Percentiles rank a stretch among this genome's conserved stretches.
Conservation (phyloP, 1,140 invertebrate species). For the Hycleus cichorii region DNA sequence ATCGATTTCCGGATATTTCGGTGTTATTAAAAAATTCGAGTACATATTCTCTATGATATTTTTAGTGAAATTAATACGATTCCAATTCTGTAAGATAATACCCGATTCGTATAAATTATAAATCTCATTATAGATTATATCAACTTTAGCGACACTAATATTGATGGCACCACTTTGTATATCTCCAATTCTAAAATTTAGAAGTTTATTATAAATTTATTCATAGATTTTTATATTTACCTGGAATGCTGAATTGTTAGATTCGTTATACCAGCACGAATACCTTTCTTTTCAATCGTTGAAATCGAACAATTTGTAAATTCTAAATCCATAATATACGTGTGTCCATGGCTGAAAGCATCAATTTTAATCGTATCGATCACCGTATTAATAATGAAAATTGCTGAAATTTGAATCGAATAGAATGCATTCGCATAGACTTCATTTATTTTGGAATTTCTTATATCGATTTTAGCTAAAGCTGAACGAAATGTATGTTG, state of each 20-base stretch:
- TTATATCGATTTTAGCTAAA: slow-evolving; percentile 53
- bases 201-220: neutral
- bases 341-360: slow-evolving; percentile 53
- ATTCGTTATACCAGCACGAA: slow-evolving; percentile 55
- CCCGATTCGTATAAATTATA: slow-evolving; percentile 46
- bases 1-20: slow-evolving; percentile 35
- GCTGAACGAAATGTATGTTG: slow-evolving; percentile 55
- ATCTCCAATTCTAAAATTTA: slow-evolving; percentile 49
- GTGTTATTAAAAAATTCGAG: slow-evolving; percentile 46
- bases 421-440: slow-evolving; percentile 57
- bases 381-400: slow-evolving; percentile 54
- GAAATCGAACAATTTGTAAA: slow-evolving; percentile 53
- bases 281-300: slow-evolving; percentile 49
- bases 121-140: slow-evolving; percentile 55
- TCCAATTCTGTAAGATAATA: slow-evolving; percentile 56
- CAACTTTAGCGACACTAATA: slow-evolving; percentile 51
- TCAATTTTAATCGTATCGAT: slow-evolving; percentile 51
- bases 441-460: slow-evolving; percentile 46
- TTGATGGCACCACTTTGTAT: slow-evolving; percentile 55
- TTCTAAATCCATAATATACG: slow-evolving; percentile 53
- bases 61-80: slow-evolving; percentile 51
- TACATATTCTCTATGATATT: slow-evolving; percentile 55
- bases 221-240: slow-evolving; percentile 41
- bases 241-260: slow-evolving; percentile 58
- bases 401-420: slow-evolving; percentile 52